Percentiles rank a stretch among this genome's conserved stretches.
Evolutionary conservation across 2,113 vertebrate genomes (phyloP).

Genomic region (Phaethon lepturus): DNA sequence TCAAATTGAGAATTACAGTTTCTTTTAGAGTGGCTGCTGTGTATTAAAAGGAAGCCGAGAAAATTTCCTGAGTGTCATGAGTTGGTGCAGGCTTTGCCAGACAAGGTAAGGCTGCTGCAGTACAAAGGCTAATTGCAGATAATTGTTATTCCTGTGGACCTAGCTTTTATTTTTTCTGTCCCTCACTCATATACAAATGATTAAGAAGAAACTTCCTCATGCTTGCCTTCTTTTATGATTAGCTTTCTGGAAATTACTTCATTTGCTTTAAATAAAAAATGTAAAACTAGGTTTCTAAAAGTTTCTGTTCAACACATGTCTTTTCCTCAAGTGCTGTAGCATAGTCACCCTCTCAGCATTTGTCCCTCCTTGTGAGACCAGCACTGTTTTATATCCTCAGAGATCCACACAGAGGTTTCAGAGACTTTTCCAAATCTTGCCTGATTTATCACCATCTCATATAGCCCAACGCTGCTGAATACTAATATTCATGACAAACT

Average conservation of each 20-base stretch:
- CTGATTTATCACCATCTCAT: slow-evolving; percentile 11
- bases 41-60: background rate
- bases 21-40: background rate
- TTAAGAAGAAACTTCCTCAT: background rate
- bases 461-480: background rate
- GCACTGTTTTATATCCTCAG: background rate
- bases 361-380: background rate
- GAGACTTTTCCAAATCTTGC: slow-evolving; percentile 32
- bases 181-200: background rate
- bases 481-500: background rate
- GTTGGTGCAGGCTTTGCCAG: background rate
- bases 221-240: background rate
- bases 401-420: background rate
- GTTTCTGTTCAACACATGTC: background rate
- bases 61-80: background rate
- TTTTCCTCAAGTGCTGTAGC: background rate
- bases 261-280: background rate
- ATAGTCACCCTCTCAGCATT: background rate
- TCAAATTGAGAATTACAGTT: background rate
- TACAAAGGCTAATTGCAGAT: background rate
- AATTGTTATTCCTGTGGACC: background rate
- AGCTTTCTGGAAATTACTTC: background rate
- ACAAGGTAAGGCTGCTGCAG: background rate
- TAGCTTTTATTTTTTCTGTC: background rate
- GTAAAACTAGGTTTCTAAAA: background rate